Conservation (phyloP, 2,797 vertebrate species). For the Cichlasoma orientale region DNA sequence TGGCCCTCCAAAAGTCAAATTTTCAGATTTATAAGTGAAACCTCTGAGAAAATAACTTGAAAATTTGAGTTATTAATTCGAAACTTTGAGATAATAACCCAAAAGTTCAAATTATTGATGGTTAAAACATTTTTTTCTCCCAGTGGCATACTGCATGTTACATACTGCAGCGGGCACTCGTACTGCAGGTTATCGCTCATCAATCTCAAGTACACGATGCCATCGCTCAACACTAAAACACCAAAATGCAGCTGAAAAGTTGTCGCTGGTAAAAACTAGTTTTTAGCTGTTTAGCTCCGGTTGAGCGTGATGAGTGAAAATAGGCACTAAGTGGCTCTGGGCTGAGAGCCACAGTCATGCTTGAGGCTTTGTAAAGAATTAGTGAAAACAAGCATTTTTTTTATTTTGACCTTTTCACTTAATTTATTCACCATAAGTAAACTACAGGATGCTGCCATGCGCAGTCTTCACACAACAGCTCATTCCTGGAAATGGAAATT, state of each 20-base stretch:
- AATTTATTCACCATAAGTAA: background rate
- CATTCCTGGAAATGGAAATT: background rate
- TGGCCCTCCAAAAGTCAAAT: background rate
- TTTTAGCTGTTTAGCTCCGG: background rate
- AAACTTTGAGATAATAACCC: background rate
- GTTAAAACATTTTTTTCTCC: fast-evolving
- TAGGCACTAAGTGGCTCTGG: background rate
- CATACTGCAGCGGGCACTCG: background rate
- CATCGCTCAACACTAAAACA: background rate
- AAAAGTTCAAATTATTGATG: background rate
- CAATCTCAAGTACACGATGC: background rate
- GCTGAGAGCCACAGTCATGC: background rate
- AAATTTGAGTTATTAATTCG: background rate
- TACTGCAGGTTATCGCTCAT: background rate
- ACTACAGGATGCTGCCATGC: background rate
- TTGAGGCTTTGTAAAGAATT: background rate
- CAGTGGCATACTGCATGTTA: background rate
- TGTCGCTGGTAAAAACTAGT: too few species aligned
- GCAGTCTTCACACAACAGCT: background rate
- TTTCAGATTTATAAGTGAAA: background rate
- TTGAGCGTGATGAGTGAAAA: background rate
- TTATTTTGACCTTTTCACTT: background rate
- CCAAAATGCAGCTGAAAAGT: background rate
- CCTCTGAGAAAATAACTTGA: background rate
- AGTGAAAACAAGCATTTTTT: background rate